Evolutionary conservation across 2,888 invertebrate genomes (phyloP), one percentile per base, ranked within the genome.

Genomic region (Heliconius hortense): DNA sequence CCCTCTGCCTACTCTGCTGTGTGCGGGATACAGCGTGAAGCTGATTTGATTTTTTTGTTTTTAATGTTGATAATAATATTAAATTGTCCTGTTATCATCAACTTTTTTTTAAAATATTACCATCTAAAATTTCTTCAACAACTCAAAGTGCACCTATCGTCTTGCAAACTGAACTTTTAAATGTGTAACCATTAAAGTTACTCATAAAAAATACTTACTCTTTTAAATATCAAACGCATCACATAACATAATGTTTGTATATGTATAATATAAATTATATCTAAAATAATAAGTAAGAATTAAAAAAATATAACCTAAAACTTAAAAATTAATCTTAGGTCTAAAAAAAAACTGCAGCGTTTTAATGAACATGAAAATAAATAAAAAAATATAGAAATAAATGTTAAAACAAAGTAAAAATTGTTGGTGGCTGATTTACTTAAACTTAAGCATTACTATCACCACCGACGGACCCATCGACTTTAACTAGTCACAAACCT

Each of bases 401-500:
- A 7, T 66, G 24, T 43, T 59, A 43, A 66, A 56, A 28, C 4
- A 18, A 26, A 64, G 10, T 59, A 24, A 59, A 39, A 71, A 39
- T 5, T 43, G 35, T 15, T 5, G 26, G 39, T 39, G 31, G 3
- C 3, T 31, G 69, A 56, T 31, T 69, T 15, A 31, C n/a, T 21
- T 26, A 26, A 24, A n/a, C 59, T 82, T 85, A 92, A 4, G 88
- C 90, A 64, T 79, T 80, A 79, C 93, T 92, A 62, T 89, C 88
- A n/a, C 87, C 88, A 78, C 83, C 84, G 24, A 84, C 84, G 1
- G 90, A 88, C 21, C 86, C 87, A 2, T 80, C 76, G 1, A 89
- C 73, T 35, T 86, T 80, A 66, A 83, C 63, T 82, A 91, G 90
- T 93, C 91, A 94, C 85, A 93, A 77, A 2, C 84, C 76, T 4